Conservation (phyloP, 2,797 vertebrate species). For the Notolepis coatsorum region DNA sequence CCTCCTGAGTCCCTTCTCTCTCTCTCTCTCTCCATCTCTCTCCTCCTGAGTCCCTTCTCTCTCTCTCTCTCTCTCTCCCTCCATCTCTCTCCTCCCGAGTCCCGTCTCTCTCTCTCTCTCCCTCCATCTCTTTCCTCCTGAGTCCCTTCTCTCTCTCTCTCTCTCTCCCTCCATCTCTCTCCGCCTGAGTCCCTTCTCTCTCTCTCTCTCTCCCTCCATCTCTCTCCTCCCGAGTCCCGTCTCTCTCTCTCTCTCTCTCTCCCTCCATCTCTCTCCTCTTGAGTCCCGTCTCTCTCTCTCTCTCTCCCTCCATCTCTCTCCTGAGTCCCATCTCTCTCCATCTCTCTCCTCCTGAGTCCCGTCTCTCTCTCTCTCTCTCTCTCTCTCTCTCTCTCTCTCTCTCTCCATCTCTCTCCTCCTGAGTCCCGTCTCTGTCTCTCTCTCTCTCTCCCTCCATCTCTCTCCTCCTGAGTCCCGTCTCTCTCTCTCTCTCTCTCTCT, state of each 20-base stretch:
- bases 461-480: too few relatives aligned
- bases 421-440: constrained; percentile 4
- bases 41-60: background rate
- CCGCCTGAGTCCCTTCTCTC: constrained; percentile 17
- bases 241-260: constrained; percentile 7
- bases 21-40: constrained; percentile 6
- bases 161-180: background rate
- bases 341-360: background rate
- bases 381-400: constrained; percentile 5
- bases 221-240: too few relatives aligned
- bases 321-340: constrained; percentile 12
- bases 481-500: constrained; percentile 23
- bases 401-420: background rate
- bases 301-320: background rate
- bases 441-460: constrained; percentile 6
- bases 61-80: background rate
- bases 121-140: too few relatives aligned
- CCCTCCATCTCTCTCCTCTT: background rate
- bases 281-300: constrained; percentile 20
- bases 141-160: constrained; percentile 7
- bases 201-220: background rate
- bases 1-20: background rate
- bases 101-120: constrained; percentile 7
- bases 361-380: constrained; percentile 11
- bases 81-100: constrained; percentile 8